A percentile compares a stretch with the other conserved stretches of the same genome.
These are phyloP conservation scores for Carassius carassius DNA, from an alignment of 2,113 vertebrate genomes.

Conservation along the genomic window DNA sequence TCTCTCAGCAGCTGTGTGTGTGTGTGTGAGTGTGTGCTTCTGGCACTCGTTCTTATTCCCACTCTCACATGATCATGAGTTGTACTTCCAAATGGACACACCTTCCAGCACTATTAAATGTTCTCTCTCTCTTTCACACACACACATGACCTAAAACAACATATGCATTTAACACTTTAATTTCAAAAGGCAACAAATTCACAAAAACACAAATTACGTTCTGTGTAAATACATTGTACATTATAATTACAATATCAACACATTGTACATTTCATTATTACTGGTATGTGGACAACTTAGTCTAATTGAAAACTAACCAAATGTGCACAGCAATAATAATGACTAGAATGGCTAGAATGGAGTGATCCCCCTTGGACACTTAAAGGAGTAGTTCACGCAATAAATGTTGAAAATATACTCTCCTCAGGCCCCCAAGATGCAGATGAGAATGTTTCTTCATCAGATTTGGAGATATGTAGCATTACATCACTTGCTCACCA, in stretches of 20 bases:
- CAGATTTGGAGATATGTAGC: too few species aligned
- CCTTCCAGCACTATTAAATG: not conserved
- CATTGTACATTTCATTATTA: not conserved
- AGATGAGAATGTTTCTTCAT: too few species aligned
- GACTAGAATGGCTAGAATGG: not conserved
- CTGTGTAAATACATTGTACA: slow-evolving; percentile 4
- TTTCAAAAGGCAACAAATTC: slow-evolving; percentile 31
- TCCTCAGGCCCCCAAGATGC: too few species aligned
- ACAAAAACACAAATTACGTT: slow-evolving; percentile 25
- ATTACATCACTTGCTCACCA: too few species aligned
- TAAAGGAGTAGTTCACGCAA: too few species aligned
- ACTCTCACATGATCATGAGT: slow-evolving; percentile 14
- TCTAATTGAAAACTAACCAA: not conserved
- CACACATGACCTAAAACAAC: not conserved
- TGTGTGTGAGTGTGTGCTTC: slow-evolving; percentile 1
- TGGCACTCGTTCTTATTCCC: not conserved
- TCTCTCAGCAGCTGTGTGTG: slow-evolving; percentile 17
- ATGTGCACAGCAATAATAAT: not conserved
- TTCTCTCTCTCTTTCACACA: not conserved
- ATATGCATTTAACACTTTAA: slow-evolving; percentile 20
- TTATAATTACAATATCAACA: slow-evolving; percentile 7
- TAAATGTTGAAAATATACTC: too few species aligned
- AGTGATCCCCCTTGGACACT: not conserved
- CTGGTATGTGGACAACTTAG: not conserved
- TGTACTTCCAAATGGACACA: slow-evolving; percentile 32